Conservation (phyloP, 2,888 invertebrate genomes). For the Drosophila pegasa region DNA sequence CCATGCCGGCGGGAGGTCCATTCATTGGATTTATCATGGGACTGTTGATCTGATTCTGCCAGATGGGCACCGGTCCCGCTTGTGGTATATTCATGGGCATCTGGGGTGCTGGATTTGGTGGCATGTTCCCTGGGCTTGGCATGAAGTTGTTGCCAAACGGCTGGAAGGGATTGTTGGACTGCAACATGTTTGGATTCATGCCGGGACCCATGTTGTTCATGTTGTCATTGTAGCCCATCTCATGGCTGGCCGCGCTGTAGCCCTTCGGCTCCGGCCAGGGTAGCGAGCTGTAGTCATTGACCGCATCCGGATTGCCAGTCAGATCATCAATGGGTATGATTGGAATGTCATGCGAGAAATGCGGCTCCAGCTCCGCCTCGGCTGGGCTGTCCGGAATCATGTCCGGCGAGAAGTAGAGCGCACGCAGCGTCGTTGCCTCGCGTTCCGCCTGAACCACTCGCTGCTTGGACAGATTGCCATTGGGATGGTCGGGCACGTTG, state of each 20-base stretch:
- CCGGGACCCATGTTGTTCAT: slow-evolving; percentile 36
- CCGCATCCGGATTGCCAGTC: slow-evolving; percentile 92
- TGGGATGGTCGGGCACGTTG: slow-evolving; percentile 88
- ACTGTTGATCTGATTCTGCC: slow-evolving; percentile 61
- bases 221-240: slow-evolving; percentile 50
- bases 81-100: slow-evolving; percentile 47
- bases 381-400: slow-evolving; percentile 94
- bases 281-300: slow-evolving; percentile 91
- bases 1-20: slow-evolving; percentile 49
- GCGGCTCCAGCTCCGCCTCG: slow-evolving; percentile 94
- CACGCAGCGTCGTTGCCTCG: slow-evolving; percentile 93
- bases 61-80: slow-evolving; percentile 60
- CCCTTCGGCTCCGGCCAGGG: slow-evolving; percentile 95
- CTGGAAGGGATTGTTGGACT: slow-evolving; percentile 74
- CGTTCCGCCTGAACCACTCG: slow-evolving; percentile 94
- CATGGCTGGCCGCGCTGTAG: slow-evolving; percentile 50
- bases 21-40: slow-evolving; percentile 74
- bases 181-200: slow-evolving; percentile 50
- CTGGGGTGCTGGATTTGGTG: slow-evolving; percentile 30
- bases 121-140: slow-evolving; percentile 40
- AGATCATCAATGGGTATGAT: slow-evolving; percentile 95
- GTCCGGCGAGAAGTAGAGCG: slow-evolving; percentile 91
- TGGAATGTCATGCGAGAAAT: slow-evolving; percentile 91
- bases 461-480: slow-evolving; percentile 93
- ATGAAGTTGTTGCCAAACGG: slow-evolving; percentile 69